Conservation (phyloP, 2,797 vertebrate genomes). For the Pterois miles region DNA sequence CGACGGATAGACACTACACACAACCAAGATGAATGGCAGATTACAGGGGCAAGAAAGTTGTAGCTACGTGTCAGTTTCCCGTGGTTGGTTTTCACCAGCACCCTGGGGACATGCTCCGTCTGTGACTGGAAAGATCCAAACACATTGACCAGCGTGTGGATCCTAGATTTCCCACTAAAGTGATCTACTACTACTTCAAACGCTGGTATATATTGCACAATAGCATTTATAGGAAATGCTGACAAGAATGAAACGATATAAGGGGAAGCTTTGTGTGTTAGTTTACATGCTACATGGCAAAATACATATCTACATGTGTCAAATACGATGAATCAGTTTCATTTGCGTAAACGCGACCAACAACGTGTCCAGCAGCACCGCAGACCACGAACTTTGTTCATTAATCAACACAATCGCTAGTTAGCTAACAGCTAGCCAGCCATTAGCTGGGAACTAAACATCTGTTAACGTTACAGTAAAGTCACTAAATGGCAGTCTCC, state of each 20-base stretch:
- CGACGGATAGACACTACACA: neutral
- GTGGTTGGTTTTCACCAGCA: constrained; percentile 37
- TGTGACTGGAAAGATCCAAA: neutral
- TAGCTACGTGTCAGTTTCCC: constrained; percentile 82
- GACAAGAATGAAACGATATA: neutral
- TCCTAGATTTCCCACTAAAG: neutral
- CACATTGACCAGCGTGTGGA: neutral
- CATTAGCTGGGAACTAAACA: constrained; percentile 68
- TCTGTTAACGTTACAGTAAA: constrained; percentile 49
- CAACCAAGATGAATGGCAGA: constrained; percentile 14
- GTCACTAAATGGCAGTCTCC: neutral
- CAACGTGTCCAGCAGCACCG: neutral
- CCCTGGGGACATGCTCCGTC: neutral
- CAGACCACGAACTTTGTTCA: constrained; percentile 9
- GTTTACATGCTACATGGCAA: neutral
- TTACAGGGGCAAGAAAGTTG: constrained; percentile 40
- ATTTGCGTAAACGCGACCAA: neutral
- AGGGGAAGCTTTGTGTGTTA: neutral
- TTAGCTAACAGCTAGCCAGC: constrained; percentile 18
- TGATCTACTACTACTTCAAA: neutral
- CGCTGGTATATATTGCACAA: neutral
- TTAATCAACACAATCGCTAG: neutral
- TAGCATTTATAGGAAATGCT: neutral
- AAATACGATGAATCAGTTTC: neutral
- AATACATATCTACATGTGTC: neutral